These are phyloP conservation scores for Halisarca cf. caerulea DNA, from an alignment of 37 sponge, comb jelly and placozoan genomes.

Conservation along the genomic window DNA sequence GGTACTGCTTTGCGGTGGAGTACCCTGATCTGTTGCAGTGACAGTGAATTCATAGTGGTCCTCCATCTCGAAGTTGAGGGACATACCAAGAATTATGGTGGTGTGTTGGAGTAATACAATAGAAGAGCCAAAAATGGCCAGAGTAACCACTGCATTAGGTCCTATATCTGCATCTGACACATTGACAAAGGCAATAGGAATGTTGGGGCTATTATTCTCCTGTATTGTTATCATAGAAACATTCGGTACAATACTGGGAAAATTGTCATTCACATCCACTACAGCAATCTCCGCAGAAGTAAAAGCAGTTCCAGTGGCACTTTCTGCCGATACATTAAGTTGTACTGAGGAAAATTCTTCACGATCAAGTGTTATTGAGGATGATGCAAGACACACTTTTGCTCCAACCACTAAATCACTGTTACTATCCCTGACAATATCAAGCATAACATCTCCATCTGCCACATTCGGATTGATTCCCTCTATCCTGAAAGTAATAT, in stretches of 20 bases:
- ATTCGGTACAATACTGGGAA: neutral
- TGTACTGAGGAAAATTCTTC: neutral
- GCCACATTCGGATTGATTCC: neutral
- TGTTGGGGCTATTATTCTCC: neutral
- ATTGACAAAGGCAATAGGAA: neutral
- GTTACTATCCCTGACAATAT: neutral
- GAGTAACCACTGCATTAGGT: neutral
- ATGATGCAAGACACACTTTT: neutral
- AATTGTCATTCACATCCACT: conserved; percentile 42
- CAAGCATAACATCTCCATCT: neutral
- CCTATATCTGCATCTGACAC: conserved; percentile 21
- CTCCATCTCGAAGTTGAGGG: conserved; percentile 38
- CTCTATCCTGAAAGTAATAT: neutral
- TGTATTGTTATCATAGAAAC: neutral
- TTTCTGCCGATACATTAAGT: neutral
- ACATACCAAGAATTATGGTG: neutral
- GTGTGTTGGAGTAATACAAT: neutral
- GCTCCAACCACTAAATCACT: neutral
- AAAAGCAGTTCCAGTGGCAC: conserved; percentile 2
- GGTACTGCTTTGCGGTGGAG: neutral
- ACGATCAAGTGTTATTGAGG: neutral
- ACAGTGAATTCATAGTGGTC: conserved; percentile 34
- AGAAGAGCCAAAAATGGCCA: neutral
- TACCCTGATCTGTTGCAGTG: conserved; percentile 42
- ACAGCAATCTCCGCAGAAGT: conserved; percentile 2